Conservation (phyloP, 2,113 vertebrate genomes). For the Alethe diademata region DNA sequence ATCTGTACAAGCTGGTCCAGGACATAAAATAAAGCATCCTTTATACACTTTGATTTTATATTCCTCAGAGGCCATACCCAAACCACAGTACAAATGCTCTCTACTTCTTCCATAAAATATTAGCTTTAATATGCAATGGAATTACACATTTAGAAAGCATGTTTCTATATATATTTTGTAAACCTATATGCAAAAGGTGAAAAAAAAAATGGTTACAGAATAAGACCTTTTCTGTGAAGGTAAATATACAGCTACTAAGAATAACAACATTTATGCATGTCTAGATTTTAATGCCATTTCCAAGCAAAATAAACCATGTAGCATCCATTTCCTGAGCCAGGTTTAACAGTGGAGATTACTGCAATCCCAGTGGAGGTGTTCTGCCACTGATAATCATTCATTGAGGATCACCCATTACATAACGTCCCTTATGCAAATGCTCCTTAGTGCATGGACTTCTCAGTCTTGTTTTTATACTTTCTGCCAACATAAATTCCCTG, state of each 20-base stretch:
- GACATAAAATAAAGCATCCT: background rate
- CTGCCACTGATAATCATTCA: slow-evolving; percentile 65
- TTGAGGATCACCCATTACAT: slow-evolving; percentile 23
- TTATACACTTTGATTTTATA: background rate
- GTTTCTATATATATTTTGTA: background rate
- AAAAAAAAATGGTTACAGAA: background rate
- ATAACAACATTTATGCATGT: background rate
- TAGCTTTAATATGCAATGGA: background rate
- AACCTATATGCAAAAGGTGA: background rate
- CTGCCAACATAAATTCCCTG: background rate
- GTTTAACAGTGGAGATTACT: slow-evolving; percentile 58
- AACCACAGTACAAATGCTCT: background rate
- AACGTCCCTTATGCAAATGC: slow-evolving; percentile 31
- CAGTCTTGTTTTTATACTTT: background rate
- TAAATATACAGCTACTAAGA: background rate
- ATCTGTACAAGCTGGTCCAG: background rate
- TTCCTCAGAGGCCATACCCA: background rate
- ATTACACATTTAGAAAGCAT: background rate
- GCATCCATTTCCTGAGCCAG: background rate
- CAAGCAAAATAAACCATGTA: background rate
- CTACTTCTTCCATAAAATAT: background rate
- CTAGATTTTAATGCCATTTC: background rate
- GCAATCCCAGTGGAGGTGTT: slow-evolving; percentile 40
- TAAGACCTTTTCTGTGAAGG: background rate
- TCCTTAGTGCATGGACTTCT: background rate